Conservation (phyloP, 53 echinoderm and acorn worm genomes). For the Echinometra lucunter region DNA sequence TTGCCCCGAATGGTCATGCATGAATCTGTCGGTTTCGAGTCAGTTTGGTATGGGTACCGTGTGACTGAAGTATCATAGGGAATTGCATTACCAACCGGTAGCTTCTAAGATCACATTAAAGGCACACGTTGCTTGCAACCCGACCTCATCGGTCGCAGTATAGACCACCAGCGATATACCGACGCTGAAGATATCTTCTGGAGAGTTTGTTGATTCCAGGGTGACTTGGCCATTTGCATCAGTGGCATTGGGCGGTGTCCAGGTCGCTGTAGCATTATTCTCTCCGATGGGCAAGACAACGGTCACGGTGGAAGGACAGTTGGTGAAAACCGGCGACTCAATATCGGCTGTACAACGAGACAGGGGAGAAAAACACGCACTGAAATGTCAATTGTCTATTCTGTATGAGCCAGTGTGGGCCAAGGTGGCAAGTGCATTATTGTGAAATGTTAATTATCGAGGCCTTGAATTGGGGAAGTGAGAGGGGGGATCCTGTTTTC, state of each 20-base stretch:
- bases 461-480: no score
- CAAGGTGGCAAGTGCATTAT: no score
- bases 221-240: not conserved
- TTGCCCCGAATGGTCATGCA: no score
- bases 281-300: not conserved
- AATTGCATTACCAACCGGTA: not conserved
- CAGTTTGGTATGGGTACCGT: no score
- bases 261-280: not conserved
- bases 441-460: no score
- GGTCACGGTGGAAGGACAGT: constrained; percentile 14
- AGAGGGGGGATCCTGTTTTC: no score
- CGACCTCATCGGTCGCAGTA: constrained; percentile 35
- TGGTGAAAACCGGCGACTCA: not conserved
- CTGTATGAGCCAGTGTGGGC: no score
- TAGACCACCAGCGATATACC: constrained; percentile 29
- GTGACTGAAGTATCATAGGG: no score
- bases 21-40: no score
- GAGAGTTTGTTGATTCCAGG: not conserved
- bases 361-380: not conserved
- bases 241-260: constrained; percentile 1
- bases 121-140: constrained; percentile 20
- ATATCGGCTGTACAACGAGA: not conserved
- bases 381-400: not conserved
- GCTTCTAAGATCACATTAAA: constrained; percentile 29
- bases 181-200: not conserved